Conservation (phyloP, 2,113 vertebrate genomes). For the Panthera tigris region DNA sequence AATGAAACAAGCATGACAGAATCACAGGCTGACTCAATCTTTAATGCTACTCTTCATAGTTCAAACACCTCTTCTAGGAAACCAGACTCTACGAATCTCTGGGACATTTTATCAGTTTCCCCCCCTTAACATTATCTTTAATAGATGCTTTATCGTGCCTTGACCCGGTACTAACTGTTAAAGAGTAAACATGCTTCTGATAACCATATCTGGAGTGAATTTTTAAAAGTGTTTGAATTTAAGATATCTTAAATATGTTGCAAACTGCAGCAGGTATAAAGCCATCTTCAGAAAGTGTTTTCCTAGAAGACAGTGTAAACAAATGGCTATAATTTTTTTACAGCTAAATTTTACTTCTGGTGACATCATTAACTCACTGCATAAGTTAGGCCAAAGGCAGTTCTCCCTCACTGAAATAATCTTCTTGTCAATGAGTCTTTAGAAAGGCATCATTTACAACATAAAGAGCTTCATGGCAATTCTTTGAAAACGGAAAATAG, state of each 20-base stretch:
- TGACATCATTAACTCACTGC: neutral
- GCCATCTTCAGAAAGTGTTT: neutral
- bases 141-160: slow-evolving; percentile 1
- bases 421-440: slow-evolving; percentile 14
- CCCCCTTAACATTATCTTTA: slow-evolving; percentile 57
- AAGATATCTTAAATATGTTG: slow-evolving; percentile 6
- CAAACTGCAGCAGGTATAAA: slow-evolving; percentile 26
- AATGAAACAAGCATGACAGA: neutral
- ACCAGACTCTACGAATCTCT: neutral
- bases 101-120: neutral
- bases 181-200: slow-evolving; percentile 57
- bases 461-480: neutral
- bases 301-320: neutral
- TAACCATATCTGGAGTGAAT: slow-evolving; percentile 52
- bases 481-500: neutral
- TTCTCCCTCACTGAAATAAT: neutral
- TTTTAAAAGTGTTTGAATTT: slow-evolving; percentile 54
- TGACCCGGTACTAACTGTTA: neutral
- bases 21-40: neutral
- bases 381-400: slow-evolving; percentile 10
- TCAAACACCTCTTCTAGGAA: neutral
- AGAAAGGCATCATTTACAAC: neutral
- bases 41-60: neutral
- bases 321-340: neutral
- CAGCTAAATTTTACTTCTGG: neutral